Evolutionary conservation across 1,140 invertebrate genomes (phyloP).

Genomic region (Zaprionus ornatus): DNA sequence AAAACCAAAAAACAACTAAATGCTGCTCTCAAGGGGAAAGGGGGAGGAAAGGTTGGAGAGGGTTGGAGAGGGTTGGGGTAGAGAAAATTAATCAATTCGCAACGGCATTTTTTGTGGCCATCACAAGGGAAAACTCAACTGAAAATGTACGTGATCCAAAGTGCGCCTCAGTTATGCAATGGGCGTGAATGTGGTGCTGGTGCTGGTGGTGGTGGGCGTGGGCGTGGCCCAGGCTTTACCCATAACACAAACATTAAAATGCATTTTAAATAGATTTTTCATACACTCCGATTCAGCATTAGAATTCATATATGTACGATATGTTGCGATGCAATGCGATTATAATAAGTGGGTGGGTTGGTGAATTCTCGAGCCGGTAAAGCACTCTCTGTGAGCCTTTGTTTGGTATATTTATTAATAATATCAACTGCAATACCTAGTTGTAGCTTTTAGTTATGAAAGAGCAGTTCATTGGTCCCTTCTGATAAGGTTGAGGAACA

Average conservation of each 20-base stretch:
- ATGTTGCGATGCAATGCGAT: not conserved
- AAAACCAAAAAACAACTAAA: not conserved
- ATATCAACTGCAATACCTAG: too few species aligned
- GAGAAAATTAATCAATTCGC: conserved; percentile 64
- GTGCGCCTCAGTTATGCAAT: conserved; percentile 7
- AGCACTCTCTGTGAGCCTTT: too few species aligned
- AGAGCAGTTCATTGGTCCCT: too few species aligned
- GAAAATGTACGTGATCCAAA: conserved; percentile 8
- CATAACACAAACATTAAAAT: conserved; percentile 63
- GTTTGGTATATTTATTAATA: too few species aligned
- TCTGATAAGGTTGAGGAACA: too few species aligned
- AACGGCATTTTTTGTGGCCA: conserved; percentile 60
- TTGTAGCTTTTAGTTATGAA: too few species aligned
- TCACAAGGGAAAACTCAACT: conserved; percentile 29
- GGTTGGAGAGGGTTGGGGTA: too few species aligned
- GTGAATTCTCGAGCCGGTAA: too few species aligned
- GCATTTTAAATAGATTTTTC: conserved; percentile 61
- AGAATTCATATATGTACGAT: conserved; percentile 1
- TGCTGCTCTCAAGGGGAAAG: not conserved
- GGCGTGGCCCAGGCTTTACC: conserved; percentile 6
- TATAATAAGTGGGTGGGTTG: not conserved
- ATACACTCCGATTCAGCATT: not conserved
- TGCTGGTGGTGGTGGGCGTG: conserved; percentile 37
- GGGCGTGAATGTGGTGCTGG: not conserved
- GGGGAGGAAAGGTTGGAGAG: too few species aligned